phyloP scores from a whole-genome alignment of 2,797 vertebrate genomes.

The Lophura swinhoii region DNA sequence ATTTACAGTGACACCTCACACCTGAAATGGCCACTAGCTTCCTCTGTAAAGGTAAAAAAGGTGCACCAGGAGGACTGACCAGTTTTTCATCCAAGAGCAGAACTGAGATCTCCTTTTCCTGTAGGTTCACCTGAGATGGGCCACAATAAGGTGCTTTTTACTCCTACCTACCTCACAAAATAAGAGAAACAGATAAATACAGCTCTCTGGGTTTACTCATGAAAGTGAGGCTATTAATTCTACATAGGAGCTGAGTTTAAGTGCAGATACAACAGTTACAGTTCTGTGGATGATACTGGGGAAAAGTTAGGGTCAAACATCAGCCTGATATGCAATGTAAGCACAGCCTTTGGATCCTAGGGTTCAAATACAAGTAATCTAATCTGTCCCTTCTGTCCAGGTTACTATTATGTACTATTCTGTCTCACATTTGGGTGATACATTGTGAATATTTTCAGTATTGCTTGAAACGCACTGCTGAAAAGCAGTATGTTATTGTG shows the following conservation, averaged over 20 bases:
- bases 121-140: rapidly evolving
- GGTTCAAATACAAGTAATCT: not conserved
- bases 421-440: not conserved
- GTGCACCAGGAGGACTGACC: not conserved
- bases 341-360: not conserved
- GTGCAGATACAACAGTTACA: not conserved
- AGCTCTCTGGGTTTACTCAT: not conserved
- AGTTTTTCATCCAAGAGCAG: not conserved
- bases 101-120: not conserved
- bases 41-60: not conserved
- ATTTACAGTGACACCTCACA: not conserved
- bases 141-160: not conserved
- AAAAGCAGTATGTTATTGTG: not conserved
- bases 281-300: not conserved
- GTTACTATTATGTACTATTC: not conserved
- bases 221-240: not conserved
- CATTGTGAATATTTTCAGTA: not conserved
- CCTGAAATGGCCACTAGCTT: not conserved
- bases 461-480: not conserved
- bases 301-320: rapidly evolving
- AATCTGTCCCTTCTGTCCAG: not conserved
- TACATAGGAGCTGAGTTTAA: not conserved
- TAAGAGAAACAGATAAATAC: not conserved
- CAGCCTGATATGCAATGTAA: not conserved
- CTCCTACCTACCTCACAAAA: not conserved